A percentile compares a stretch with the other conserved stretches of the same genome.
Conservation (phyloP, 2,113 vertebrate species). For the Ascaphus truei region DNA sequence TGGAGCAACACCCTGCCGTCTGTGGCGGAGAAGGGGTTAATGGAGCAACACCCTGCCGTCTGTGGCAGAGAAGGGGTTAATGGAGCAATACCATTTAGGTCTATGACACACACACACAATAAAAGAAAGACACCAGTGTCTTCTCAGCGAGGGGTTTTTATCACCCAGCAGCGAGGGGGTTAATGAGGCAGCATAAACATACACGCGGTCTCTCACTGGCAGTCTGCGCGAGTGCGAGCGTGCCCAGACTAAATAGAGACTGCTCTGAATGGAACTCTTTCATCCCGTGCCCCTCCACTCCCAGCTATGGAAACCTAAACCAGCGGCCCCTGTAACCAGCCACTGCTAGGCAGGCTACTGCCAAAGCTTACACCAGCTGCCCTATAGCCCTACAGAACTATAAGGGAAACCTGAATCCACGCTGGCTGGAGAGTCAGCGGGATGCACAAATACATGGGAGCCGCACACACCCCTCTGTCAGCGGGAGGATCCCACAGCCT, state of each 20-base stretch:
- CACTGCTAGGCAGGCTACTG: not conserved
- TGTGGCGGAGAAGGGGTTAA: too few species aligned
- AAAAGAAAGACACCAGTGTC: not conserved
- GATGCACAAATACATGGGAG: not conserved
- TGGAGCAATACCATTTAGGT: not conserved
- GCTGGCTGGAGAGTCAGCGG: not conserved
- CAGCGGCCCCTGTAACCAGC: not conserved
- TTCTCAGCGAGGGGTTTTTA: too few species aligned
- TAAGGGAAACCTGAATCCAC: not conserved
- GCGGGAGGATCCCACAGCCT: constrained; percentile 1
- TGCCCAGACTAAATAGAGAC: constrained; percentile 36
- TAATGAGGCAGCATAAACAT: constrained; percentile 17
- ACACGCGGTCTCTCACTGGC: constrained; percentile 20
- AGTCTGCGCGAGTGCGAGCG: constrained; percentile 18
- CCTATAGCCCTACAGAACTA: not conserved
- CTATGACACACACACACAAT: not conserved
- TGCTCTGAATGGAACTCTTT: constrained; percentile 28
- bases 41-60: too few species aligned
- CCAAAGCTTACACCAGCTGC: not conserved
- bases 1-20: too few species aligned
- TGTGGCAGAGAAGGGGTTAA: too few species aligned
- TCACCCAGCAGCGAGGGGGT: not conserved
- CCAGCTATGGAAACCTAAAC: constrained; percentile 17
- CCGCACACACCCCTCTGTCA: not conserved
- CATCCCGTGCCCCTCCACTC: not conserved